Percentiles rank a stretch among this genome's conserved stretches.
Conservation (phyloP, 2,888 invertebrate species). For the Xestia sexstrigata region DNA sequence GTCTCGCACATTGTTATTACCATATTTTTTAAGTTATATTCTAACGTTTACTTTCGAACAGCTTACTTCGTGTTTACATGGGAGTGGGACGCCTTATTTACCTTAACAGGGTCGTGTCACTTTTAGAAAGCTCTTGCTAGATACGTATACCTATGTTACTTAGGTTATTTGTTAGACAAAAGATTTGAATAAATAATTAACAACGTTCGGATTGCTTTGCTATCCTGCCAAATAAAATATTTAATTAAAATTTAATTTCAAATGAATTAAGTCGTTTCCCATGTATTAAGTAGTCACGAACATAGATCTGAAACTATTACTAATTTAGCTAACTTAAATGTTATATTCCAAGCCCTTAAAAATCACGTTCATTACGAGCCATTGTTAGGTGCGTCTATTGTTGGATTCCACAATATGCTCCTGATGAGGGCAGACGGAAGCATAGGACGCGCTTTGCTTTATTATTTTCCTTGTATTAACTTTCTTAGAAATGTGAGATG, state of each 20-base stretch:
- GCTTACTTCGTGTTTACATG: conserved; percentile 60
- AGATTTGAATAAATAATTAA: not conserved
- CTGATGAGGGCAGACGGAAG: conserved; percentile 71
- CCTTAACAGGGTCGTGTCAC: conserved; percentile 76
- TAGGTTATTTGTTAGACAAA: not conserved
- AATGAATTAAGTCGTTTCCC: not conserved
- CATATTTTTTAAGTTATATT: conserved; percentile 50
- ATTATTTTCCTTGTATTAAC: conserved; percentile 52
- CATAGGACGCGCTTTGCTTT: conserved; percentile 48
- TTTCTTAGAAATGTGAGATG: conserved; percentile 44
- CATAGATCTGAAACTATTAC: conserved; percentile 17
- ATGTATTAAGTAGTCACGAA: conserved; percentile 1
- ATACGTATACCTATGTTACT: conserved; percentile 56
- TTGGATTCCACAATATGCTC: conserved; percentile 71
- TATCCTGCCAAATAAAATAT: not conserved
- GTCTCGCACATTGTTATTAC: conserved; percentile 43
- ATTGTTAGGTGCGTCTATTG: conserved; percentile 76
- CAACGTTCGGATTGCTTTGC: not conserved
- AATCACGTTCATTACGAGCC: conserved; percentile 72
- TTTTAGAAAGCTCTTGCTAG: conserved; percentile 75
- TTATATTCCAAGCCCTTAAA: conserved; percentile 61
- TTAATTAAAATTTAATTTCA: not conserved
- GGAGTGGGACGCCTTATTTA: conserved; percentile 70
- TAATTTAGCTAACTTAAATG: conserved; percentile 51
- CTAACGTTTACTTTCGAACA: conserved; percentile 63